Conservation (phyloP, 2,113 vertebrate genomes). For the Myiozetetes cayanensis region DNA sequence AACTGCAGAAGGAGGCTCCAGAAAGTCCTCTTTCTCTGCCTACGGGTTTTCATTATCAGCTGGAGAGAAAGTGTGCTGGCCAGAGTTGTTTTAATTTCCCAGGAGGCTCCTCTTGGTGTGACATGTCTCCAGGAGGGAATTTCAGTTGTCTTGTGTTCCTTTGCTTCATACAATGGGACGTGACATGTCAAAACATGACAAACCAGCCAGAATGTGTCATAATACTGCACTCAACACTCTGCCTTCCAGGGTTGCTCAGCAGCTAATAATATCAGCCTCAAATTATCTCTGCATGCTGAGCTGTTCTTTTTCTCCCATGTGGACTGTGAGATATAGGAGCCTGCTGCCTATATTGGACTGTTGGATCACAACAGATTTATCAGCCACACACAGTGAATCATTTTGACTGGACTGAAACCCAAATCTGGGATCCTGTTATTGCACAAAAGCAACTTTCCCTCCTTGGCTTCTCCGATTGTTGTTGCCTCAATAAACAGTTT, state of each 20-base stretch:
- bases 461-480: neutral
- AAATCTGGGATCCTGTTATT: neutral
- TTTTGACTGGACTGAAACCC: neutral
- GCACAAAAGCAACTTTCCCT: neutral
- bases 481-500: neutral
- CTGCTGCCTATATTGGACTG: neutral
- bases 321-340: neutral
- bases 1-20: neutral
- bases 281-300: constrained; percentile 37
- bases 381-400: neutral
- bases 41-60: neutral
- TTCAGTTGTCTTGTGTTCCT: neutral
- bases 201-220: constrained; percentile 44
- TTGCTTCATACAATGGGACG: neutral
- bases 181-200: constrained; percentile 52
- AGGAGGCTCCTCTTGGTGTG: constrained; percentile 7
- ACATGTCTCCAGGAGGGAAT: neutral
- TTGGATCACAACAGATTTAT: constrained; percentile 10
- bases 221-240: neutral
- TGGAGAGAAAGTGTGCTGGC: neutral
- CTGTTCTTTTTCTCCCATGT: neutral
- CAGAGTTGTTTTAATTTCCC: constrained; percentile 59
- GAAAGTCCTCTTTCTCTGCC: neutral
- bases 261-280: constrained; percentile 31
- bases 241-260: constrained; percentile 37